A percentile compares a stretch with the other conserved stretches of the same genome.
Evolutionary conservation across 2,113 vertebrate species (phyloP).

Genomic region (Leiothrix lutea): DNA sequence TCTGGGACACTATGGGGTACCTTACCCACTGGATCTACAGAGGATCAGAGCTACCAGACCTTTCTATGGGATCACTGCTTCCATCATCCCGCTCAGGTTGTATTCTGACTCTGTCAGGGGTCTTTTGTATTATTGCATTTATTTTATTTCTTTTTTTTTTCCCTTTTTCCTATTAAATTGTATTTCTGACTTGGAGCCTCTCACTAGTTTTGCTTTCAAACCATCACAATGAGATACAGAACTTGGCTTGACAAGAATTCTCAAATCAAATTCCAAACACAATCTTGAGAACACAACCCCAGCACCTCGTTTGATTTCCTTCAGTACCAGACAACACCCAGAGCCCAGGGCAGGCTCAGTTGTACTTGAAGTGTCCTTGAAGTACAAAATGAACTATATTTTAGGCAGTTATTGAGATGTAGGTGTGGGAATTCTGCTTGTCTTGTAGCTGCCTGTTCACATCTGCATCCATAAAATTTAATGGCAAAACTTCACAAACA

Average conservation of each 20-base stretch:
- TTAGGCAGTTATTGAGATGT: neutral
- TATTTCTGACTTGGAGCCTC: too few species aligned
- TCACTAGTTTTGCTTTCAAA: too few species aligned
- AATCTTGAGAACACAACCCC: neutral
- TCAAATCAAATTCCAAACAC: neutral
- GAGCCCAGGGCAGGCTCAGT: neutral
- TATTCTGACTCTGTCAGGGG: too few species aligned
- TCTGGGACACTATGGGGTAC: too few species aligned
- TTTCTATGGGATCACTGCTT: too few species aligned
- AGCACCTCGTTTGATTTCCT: neutral
- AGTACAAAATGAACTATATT: neutral
- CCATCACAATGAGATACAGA: too few species aligned
- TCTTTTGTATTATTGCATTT: too few species aligned
- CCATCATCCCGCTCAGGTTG: too few species aligned
- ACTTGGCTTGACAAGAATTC: neutral
- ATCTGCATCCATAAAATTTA: neutral
- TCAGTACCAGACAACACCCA: neutral
- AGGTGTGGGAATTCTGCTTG: neutral
- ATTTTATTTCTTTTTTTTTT: too few species aligned
- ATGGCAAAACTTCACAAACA: neutral
- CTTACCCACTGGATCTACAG: too few species aligned
- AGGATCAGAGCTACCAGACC: too few species aligned
- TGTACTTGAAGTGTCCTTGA: neutral
- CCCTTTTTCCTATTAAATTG: too few species aligned
- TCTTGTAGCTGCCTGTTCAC: neutral